Percentiles rank a stretch among this genome's conserved stretches.
phyloP scores from a whole-genome alignment of 2,113 vertebrate genomes.

The Protobothrops mucrosquamatus region DNA sequence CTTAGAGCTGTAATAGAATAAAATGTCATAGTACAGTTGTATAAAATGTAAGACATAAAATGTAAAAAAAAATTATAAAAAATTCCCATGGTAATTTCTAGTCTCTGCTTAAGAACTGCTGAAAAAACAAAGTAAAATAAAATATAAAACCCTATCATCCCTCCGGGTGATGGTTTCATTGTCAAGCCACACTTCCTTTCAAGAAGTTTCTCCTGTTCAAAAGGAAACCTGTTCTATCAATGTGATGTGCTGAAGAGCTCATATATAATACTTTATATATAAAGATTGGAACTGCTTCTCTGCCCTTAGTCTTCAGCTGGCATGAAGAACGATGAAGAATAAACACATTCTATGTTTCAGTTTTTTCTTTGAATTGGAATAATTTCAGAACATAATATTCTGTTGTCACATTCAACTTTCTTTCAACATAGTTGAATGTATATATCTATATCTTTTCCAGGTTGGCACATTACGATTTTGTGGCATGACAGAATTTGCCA shows the following conservation, averaged over 20 bases:
- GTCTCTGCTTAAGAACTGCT: background rate
- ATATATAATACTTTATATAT: background rate
- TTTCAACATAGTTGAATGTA: background rate
- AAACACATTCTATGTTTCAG: background rate
- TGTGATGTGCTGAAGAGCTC: background rate
- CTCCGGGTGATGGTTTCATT: background rate
- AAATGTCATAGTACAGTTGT: background rate
- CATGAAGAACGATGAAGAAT: background rate
- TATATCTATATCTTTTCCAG: slow-evolving; percentile 60
- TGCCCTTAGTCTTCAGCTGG: background rate
- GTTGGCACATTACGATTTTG: slow-evolving; percentile 89
- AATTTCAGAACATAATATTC: background rate
- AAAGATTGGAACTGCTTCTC: background rate
- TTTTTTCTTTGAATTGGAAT: background rate
- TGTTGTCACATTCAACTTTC: background rate
- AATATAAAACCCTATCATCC: background rate
- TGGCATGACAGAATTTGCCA: slow-evolving; percentile 90
- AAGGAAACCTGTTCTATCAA: background rate
- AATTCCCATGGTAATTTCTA: background rate
- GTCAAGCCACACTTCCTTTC: background rate
- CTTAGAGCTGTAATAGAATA: background rate
- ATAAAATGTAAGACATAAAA: background rate
- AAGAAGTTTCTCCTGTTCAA: background rate
- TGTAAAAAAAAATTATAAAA: background rate
- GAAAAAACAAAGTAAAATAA: background rate